Base-by-base conservation (phyloP, 2,113 vertebrate genomes). In the Psettodes erumei region DNA sequence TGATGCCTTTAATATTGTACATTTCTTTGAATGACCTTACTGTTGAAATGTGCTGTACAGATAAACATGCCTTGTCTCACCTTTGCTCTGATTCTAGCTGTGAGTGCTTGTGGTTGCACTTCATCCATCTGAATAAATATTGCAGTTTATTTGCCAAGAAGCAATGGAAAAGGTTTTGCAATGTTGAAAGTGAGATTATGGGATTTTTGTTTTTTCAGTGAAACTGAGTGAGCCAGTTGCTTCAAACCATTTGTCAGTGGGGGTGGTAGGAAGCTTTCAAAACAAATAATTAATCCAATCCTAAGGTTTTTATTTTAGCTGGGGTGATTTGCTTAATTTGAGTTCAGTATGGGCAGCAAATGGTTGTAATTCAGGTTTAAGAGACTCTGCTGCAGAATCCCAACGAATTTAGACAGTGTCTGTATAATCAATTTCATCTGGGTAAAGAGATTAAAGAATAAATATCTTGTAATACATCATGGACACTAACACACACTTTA, bases 351-450 rank as follows among this genome's bases (percentile, higher is more conserved):
- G n/a, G n/a, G n/a, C n/a, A 8, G 15, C 18, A 30, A 19, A 21
- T 2, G 42, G 11, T 42, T 64, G 50, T 42, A 30, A 11, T 54
- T 54, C 18, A 55, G 37, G 9, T 68, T 55, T 27, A 68, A 54
- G 25, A 55, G 47, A n/a, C 47, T 19, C 50, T 68, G 50, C n/a
- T n/a, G n/a, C n/a, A n/a, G n/a, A n/a, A n/a, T n/a, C 13, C 35
- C 15, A 7, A 12, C 6, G 5, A 16, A 16, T 16, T 62, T 8
- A 43, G 38, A 28, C 23, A 65, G 25, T 21, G 27, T 8, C 10
- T 4, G 3, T 65, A 10, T 50, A 3, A 10, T 35, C 4, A 19
- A 23, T 65, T 32, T 63, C 63, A 33, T 50, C 30, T 8, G 5
- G 3, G 16, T 33, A 25, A 5, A 66, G 30, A 19, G 10, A n/a